Percentiles rank a stretch among this genome's conserved stretches.
Conservation (phyloP, 37 sponge, comb jelly and placozoan genomes). For the Lycopodina hypogea region DNA sequence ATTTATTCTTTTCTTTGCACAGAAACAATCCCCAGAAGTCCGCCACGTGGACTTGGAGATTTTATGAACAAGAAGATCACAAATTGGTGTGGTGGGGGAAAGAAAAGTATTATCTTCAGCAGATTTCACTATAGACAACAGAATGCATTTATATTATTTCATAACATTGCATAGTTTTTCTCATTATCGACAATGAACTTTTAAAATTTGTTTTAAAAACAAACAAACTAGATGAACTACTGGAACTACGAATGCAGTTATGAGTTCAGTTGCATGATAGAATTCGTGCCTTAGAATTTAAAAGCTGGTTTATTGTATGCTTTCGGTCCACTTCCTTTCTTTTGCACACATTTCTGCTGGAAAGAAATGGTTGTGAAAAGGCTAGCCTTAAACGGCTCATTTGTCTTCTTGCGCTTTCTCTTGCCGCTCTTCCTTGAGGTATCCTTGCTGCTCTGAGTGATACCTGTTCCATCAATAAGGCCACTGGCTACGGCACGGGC, state of each 20-base stretch:
- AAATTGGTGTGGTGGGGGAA: neutral
- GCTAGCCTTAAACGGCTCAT: constrained; percentile 18
- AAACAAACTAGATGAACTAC: no score
- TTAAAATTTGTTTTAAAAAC: no score
- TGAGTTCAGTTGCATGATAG: no score
- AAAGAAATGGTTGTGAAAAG: constrained; percentile 49
- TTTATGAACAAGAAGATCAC: constrained; percentile 26
- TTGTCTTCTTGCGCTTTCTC: constrained; percentile 21
- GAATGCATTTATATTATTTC: no score
- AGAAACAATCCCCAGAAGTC: constrained; percentile 86
- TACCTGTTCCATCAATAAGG: constrained; percentile 35
- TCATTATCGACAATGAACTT: no score
- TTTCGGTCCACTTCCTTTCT: constrained; percentile 9
- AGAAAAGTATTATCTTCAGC: no score
- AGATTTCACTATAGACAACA: no score
- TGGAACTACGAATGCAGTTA: no score
- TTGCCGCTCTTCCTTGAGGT: constrained; percentile 25
- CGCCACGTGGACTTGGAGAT: constrained; percentile 94
- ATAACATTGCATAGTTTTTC: no score
- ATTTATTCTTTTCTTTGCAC: constrained; percentile 2
- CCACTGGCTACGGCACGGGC: constrained; percentile 47
- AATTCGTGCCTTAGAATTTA: no score
- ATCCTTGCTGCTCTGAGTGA: neutral
- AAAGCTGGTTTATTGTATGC: no score
- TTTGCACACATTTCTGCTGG: constrained; percentile 40